phyloP scores from a whole-genome alignment of 2,888 invertebrate genomes.

The Lasiommata megera region DNA sequence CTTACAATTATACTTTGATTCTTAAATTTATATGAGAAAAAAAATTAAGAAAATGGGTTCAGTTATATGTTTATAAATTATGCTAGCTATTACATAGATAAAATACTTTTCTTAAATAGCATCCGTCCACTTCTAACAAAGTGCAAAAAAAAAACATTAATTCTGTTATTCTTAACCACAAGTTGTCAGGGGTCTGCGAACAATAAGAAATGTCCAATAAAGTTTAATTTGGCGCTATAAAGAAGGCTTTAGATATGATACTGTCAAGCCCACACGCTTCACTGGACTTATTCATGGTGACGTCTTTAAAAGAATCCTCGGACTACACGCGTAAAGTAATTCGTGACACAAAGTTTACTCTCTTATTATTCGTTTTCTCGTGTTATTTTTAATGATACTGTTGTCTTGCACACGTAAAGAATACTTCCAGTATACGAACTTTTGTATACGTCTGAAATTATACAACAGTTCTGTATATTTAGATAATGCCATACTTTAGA shows the following conservation, averaged over 20 bases:
- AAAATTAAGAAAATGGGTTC: too few relatives aligned
- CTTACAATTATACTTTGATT: too few relatives aligned
- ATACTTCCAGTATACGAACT: too few relatives aligned
- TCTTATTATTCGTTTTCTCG: too few relatives aligned
- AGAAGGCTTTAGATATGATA: slow-evolving; percentile 60
- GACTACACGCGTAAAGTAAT: slow-evolving; percentile 13
- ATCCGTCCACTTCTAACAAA: slow-evolving; percentile 6
- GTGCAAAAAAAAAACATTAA: slow-evolving; percentile 19
- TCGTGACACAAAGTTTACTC: slow-evolving; percentile 8
- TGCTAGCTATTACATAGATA: too few relatives aligned
- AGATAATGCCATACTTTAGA: too few relatives aligned
- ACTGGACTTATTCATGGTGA: slow-evolving; percentile 65
- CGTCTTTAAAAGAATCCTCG: slow-evolving; percentile 48
- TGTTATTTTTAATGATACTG: too few relatives aligned
- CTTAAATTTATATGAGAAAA: too few relatives aligned
- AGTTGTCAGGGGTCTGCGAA: slow-evolving; percentile 35
- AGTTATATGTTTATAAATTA: too few relatives aligned
- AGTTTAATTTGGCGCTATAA: slow-evolving; percentile 67
- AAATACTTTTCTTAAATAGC: not conserved
- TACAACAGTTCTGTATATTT: too few relatives aligned
- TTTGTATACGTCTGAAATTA: too few relatives aligned
- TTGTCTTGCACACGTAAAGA: too few relatives aligned
- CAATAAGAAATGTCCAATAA: slow-evolving; percentile 75
- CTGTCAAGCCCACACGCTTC: slow-evolving; percentile 65
- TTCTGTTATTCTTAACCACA: not conserved